Evolutionary conservation across 2,113 vertebrate genomes (phyloP).

Genomic region (Delphinapterus leucas): DNA sequence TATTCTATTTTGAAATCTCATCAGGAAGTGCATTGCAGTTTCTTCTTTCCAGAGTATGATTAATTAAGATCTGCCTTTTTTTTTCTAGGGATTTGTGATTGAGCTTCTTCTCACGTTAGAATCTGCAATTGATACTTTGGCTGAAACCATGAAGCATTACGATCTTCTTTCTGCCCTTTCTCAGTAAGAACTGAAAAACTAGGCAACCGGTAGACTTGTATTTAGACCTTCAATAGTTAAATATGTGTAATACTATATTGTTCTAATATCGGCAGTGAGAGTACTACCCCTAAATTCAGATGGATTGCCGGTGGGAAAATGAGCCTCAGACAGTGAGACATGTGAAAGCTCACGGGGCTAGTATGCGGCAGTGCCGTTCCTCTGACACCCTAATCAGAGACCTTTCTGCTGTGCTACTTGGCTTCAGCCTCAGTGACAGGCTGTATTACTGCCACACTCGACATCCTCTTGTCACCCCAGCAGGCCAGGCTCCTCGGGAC

Average conservation of each 20-base stretch:
- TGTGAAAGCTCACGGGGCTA: neutral
- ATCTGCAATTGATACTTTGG: constrained; percentile 95
- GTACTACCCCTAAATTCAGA: neutral
- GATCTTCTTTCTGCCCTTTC: constrained; percentile 96
- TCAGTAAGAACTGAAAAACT: constrained; percentile 88
- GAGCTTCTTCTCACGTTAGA: constrained; percentile 98
- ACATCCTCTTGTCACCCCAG: neutral
- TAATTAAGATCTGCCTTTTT: constrained; percentile 58
- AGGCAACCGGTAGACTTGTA: neutral
- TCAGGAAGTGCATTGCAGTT: constrained; percentile 4
- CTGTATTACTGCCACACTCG: neutral
- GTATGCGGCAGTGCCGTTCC: neutral
- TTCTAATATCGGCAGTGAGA: neutral
- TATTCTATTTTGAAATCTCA: constrained; percentile 60
- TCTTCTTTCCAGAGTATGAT: constrained; percentile 43
- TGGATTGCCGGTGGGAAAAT: neutral
- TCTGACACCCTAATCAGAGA: neutral
- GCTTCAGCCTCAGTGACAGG: neutral
- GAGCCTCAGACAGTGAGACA: neutral
- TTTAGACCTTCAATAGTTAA: neutral
- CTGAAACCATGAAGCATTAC: constrained; percentile 96
- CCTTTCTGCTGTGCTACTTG: neutral
- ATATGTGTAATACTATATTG: neutral
- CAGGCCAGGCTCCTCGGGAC: neutral
- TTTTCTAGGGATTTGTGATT: constrained; percentile 95